A percentile compares a stretch with the other conserved stretches of the same genome.
phyloP scores from a whole-genome alignment of 2,888 invertebrate genomes.

The Heteromurus nitidus region DNA sequence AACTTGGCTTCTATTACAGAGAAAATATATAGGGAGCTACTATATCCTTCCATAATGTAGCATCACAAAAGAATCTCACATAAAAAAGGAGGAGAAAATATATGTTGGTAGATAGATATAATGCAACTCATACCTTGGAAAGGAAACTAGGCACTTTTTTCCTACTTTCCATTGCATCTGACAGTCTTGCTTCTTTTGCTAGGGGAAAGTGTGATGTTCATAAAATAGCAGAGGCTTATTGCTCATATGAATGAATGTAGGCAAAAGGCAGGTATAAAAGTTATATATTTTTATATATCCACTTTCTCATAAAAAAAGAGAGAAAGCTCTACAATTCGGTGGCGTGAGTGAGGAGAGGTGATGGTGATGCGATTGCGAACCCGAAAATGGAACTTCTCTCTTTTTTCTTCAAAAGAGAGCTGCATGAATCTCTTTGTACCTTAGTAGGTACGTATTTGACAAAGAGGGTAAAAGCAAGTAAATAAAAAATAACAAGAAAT shows the following conservation, averaged over 20 bases:
- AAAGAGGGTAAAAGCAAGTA: neutral
- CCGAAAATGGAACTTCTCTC: neutral
- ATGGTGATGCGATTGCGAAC: conserved; percentile 12
- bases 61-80: neutral
- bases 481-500: too few species aligned
- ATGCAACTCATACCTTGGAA: neutral
- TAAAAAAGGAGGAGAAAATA: neutral
- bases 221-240: too few species aligned
- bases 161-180: neutral
- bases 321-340: neutral
- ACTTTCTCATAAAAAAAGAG: neutral
- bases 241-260: too few species aligned
- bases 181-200: too few species aligned
- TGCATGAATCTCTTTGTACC: neutral
- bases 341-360: neutral
- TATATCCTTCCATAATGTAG: neutral
- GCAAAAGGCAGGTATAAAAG: too few species aligned
- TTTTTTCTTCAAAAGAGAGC: neutral
- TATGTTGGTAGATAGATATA: neutral
- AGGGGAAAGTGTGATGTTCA: neutral
- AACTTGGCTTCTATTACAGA: conserved; percentile 64
- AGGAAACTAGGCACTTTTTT: neutral
- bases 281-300: neutral
- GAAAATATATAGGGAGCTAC: too few species aligned
- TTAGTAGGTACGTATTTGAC: neutral